phyloP scores from a whole-genome alignment of 2,888 invertebrate genomes.

The Diarsia rubi region DNA sequence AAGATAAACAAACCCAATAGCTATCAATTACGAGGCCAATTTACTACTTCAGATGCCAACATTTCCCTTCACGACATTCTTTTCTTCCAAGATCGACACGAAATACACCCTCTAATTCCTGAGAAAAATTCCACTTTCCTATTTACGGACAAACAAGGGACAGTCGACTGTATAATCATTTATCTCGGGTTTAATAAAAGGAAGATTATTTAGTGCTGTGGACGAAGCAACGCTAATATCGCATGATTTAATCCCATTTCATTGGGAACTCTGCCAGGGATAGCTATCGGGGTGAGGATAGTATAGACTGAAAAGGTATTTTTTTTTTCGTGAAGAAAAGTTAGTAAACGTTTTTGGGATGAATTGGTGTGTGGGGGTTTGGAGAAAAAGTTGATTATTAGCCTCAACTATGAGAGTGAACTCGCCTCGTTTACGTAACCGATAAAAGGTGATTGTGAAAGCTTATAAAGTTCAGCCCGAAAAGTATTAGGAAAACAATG shows the following conservation, averaged over 20 bases:
- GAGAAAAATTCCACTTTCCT: slow-evolving; percentile 70
- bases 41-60: slow-evolving; percentile 56
- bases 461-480: background rate
- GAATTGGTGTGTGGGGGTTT: slow-evolving; percentile 1
- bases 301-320: slow-evolving; percentile 52
- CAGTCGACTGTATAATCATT: slow-evolving; percentile 89
- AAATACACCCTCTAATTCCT: slow-evolving; percentile 64
- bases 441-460: background rate
- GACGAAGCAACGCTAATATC: slow-evolving; percentile 85
- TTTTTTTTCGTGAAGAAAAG: slow-evolving; percentile 35
- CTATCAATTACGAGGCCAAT: slow-evolving; percentile 61
- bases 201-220: slow-evolving; percentile 89
- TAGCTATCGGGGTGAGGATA: slow-evolving; percentile 56
- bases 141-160: slow-evolving; percentile 81
- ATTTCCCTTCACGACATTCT: slow-evolving; percentile 59
- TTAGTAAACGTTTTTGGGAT: slow-evolving; percentile 34
- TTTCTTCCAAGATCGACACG: slow-evolving; percentile 60
- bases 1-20: slow-evolving; percentile 44
- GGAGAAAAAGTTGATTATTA: background rate
- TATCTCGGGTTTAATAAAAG: slow-evolving; percentile 91
- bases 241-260: slow-evolving; percentile 90
- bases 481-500: slow-evolving; percentile 3
- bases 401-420: background rate
- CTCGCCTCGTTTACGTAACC: too few relatives aligned
- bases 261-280: slow-evolving; percentile 86